Evolutionary conservation across 2,797 vertebrate genomes (phyloP).

Genomic region (Danio aesculapii): DNA sequence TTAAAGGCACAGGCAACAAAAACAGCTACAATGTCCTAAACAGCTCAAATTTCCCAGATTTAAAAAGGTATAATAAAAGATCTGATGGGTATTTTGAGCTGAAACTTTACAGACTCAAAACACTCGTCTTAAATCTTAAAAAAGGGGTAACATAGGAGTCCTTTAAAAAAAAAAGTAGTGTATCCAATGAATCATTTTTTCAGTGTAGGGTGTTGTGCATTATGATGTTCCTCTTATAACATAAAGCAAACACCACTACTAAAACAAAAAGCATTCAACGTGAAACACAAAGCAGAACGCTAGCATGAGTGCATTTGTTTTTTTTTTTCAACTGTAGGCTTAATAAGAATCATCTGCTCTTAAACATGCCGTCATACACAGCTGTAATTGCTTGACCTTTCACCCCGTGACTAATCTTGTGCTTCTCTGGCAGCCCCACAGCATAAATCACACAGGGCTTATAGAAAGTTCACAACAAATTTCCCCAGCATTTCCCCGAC

Average conservation of each 20-base stretch:
- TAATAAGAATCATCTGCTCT: constrained; percentile 76
- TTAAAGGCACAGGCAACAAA: too few species aligned
- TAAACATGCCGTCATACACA: constrained; percentile 76
- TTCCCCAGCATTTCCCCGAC: constrained; percentile 61
- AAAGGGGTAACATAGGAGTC: too few species aligned
- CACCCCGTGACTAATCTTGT: constrained; percentile 80
- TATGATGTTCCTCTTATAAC: too few species aligned
- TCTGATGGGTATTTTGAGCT: too few species aligned
- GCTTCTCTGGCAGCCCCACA: constrained; percentile 73
- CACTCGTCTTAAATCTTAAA: too few species aligned
- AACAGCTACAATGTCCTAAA: too few species aligned
- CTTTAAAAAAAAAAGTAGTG: too few species aligned
- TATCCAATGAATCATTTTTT: too few species aligned
- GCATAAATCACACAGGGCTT: constrained; percentile 76
- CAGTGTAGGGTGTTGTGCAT: too few species aligned
- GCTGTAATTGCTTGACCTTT: constrained; percentile 81
- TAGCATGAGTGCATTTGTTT: constrained; percentile 46
- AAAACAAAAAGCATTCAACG: not conserved
- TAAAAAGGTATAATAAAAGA: too few species aligned
- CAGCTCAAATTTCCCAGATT: too few species aligned
- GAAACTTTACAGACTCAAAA: too few species aligned
- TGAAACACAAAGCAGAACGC: constrained; percentile 58
- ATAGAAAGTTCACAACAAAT: constrained; percentile 68
- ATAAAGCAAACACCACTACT: not conserved
- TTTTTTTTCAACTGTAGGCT: constrained; percentile 42